Conservation (phyloP, 2,797 vertebrate genomes). For the Xyrichtys novacula region DNA sequence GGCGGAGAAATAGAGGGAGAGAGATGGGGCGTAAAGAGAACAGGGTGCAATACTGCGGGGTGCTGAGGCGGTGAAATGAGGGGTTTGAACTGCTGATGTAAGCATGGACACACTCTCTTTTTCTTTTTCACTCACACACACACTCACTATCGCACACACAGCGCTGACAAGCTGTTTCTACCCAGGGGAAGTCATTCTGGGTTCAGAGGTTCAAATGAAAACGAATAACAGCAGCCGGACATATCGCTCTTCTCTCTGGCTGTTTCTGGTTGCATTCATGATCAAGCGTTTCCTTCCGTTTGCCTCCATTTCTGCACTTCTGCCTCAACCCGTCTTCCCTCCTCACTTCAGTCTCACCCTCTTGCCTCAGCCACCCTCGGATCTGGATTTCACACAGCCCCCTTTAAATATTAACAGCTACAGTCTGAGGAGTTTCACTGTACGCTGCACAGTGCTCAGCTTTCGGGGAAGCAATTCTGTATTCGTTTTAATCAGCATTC, state of each 20-base stretch:
- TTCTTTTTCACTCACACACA: slow-evolving; percentile 29
- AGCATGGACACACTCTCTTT: slow-evolving; percentile 69
- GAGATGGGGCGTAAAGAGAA: slow-evolving; percentile 76
- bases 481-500: slow-evolving; percentile 74
- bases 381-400: slow-evolving; percentile 54
- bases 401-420: slow-evolving; percentile 67
- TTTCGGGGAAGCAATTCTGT: slow-evolving; percentile 42
- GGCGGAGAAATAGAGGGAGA: slow-evolving; percentile 60
- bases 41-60: slow-evolving; percentile 77
- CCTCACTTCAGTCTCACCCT: background rate
- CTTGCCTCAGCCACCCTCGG: slow-evolving; percentile 25
- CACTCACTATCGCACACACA: slow-evolving; percentile 44
- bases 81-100: slow-evolving; percentile 82
- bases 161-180: slow-evolving; percentile 73
- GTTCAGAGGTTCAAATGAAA: slow-evolving; percentile 80
- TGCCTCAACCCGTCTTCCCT: background rate
- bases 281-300: slow-evolving; percentile 56
- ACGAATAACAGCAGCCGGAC: slow-evolving; percentile 60
- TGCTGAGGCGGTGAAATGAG: slow-evolving; percentile 82
- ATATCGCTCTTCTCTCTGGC: slow-evolving; percentile 52
- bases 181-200: slow-evolving; percentile 72
- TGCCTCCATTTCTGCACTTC: slow-evolving; percentile 9
- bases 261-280: slow-evolving; percentile 40
- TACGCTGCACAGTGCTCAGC: slow-evolving; percentile 19
- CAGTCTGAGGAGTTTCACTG: slow-evolving; percentile 52